Percentiles rank a stretch among this genome's conserved stretches.
These are phyloP conservation scores for Psix sp. DNA, from an alignment of 1,140 invertebrate genomes.

Conservation along the genomic window DNA sequence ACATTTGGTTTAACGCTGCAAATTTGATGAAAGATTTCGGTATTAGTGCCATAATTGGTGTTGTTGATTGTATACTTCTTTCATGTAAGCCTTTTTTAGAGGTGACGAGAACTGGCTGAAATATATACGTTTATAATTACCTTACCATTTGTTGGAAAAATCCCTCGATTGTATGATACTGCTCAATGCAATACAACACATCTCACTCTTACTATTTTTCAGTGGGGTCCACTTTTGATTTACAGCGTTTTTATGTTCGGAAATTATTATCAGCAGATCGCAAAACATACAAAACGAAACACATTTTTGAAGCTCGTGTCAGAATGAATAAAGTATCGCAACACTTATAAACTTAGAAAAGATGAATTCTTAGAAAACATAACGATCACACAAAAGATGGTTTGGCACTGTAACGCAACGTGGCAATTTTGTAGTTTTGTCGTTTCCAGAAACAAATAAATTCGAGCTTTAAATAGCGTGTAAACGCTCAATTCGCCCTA, in stretches of 20 bases:
- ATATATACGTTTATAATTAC: conserved; percentile 36
- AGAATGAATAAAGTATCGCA: no score
- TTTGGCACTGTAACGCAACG: no score
- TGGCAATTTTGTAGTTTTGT: no score
- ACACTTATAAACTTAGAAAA: no score
- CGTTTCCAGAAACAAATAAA: no score
- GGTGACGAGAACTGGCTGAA: conserved; percentile 51
- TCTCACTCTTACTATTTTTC: conserved; percentile 23
- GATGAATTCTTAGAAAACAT: no score
- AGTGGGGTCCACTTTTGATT: conserved; percentile 47
- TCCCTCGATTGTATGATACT: conserved; percentile 39
- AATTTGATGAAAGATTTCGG: conserved; percentile 48
- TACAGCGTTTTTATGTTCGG: conserved; percentile 41
- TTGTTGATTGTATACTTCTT: conserved; percentile 43
- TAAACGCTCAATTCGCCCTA: no score
- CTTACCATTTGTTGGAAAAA: conserved; percentile 44
- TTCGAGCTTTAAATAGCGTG: no score
- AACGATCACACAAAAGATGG: no score
- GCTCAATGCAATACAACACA: conserved; percentile 30
- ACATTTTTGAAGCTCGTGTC: no score
- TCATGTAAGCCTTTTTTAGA: conserved; percentile 45
- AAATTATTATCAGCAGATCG: conserved; percentile 24
- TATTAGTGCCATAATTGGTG: conserved; percentile 27
- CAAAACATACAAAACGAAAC: no score
- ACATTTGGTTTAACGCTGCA: conserved; percentile 48